Base-by-base conservation (phyloP, 2,888 invertebrate species). In the Cylloceria caligata region DNA sequence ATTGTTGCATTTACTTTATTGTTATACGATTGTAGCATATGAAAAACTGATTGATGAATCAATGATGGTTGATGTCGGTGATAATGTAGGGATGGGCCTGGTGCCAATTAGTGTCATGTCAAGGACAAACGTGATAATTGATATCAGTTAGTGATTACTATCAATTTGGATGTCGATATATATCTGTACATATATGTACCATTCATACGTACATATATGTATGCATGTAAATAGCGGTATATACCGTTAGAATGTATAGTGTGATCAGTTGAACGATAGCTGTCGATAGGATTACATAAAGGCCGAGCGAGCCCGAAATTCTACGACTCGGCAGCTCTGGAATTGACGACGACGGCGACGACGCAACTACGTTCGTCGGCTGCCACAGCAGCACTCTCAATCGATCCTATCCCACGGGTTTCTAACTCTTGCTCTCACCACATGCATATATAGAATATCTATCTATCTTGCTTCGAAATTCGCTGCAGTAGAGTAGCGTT, bases 241-340 rank as follows among this genome's bases (percentile, higher is more conserved):
- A 21, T 60, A 57, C 5, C 3, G 19, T 3, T 16, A 11, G 49
- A 68, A 62, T 76, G 21, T 62, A 60, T 76, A 69, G 76, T 16
- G 7, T 27, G 39, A 64, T 62, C 64, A 67, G 45, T 64, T 65
- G 74, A 78, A 34, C 39, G 69, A 78, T 74, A n/a, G 64, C 74
- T 69, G 81, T 74, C 78, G 81, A 78, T 74, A 69, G 57, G 73
- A 81, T 81, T 78, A 78, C 65, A 68, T 78, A 78, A 81, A 74
- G 78, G 69, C 69, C 57, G 67, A 57, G 55, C 64, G 65, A 69
- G 65, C 57, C 62, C 69, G 52, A 73, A 65, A 74, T 71, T 78
- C 57, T 71, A 65, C 64, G 62, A 55, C 36, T 52, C 72, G 45
- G 34, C 42, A 21, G 60, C 45, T 24, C 19, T 73, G 69, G 45